Base-by-base conservation (phyloP, 1,140 invertebrate species). In the Calephelis virginiensis region DNA sequence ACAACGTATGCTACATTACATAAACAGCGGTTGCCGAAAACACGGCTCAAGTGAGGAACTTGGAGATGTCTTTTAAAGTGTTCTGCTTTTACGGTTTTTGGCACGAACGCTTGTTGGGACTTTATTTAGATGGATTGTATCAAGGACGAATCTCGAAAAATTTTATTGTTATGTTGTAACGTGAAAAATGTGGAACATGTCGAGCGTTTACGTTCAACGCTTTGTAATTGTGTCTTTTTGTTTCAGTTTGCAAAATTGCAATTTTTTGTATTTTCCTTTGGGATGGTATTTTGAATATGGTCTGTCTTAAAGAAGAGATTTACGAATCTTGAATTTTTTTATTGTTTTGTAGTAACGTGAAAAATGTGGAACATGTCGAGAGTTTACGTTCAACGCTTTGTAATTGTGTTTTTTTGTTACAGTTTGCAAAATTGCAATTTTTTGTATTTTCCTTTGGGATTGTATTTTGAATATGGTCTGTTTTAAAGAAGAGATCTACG, bases 31-130 rank as follows among this genome's bases (percentile, higher is more conserved):
- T 37, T 56, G 17, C 50, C 17, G 50, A 56, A 53, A 56, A 56
- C 50, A 56, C 11, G 28, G 28, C 50, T 56, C 50, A 28, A 37
- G 50, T 28, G 50, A 56, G 13, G 17, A 56, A 56, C 50, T 56
- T 56, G 50, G 28, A 56, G 50, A 56, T 56, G 50, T 28, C 50
- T 56, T 56, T 56, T 56, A 56, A 56, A 56, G 50, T 56, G 40
- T 43, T 43, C 40, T 43, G 53, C 53, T 59, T 59, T 59, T 59
- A 59, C 53, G 17, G 53, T 59, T 59, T 59, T 59, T 59, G 53
- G 53, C 53, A 59, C 53, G 53, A 11, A 37, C 53, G 28, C 53
- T 38, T 59, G 53, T 59, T 59, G 53, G 28, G 28, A 59, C 28
- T 59, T 59, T 59, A 59, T 59, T 59, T 59, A 37, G 53, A 59